phyloP scores from a whole-genome alignment of 2,888 invertebrate genomes.

The Lamellibrachia columna region DNA sequence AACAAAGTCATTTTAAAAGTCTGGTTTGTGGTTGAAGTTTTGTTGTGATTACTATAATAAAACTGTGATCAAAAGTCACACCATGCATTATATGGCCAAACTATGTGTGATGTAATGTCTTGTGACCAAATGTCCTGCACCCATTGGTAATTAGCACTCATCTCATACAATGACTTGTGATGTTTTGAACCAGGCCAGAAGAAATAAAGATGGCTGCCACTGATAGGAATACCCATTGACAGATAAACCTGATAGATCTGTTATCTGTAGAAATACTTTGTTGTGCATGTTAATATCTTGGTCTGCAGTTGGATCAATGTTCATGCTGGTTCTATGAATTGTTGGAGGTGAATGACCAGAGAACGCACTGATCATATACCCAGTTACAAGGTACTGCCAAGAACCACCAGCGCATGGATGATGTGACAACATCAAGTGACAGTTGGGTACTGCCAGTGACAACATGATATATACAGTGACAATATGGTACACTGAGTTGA shows the following conservation, averaged over 20 bases:
- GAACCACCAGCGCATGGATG: background rate
- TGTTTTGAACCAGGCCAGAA: background rate
- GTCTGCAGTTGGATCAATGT: background rate
- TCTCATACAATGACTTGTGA: background rate
- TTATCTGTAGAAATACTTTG: background rate
- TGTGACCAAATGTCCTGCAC: too few relatives aligned
- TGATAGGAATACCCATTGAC: background rate
- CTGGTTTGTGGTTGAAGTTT: too few relatives aligned
- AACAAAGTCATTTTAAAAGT: too few relatives aligned
- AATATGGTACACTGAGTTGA: background rate
- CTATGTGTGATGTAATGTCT: too few relatives aligned
- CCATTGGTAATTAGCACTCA: too few relatives aligned
- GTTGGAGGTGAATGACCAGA: background rate
- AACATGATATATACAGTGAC: background rate
- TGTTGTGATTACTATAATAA: too few relatives aligned
- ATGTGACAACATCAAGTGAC: background rate
- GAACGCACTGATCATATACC: background rate
- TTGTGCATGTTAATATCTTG: background rate
- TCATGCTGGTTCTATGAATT: conserved; percentile 1
- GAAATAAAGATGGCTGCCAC: conserved; percentile 16
- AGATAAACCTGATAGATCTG: background rate
- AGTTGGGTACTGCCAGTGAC: background rate
- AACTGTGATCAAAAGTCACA: too few relatives aligned
- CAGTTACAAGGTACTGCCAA: background rate
- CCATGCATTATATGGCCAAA: too few relatives aligned